Evolutionary conservation across 2,113 vertebrate genomes (phyloP).

Genomic region (Athene cunicularia): DNA sequence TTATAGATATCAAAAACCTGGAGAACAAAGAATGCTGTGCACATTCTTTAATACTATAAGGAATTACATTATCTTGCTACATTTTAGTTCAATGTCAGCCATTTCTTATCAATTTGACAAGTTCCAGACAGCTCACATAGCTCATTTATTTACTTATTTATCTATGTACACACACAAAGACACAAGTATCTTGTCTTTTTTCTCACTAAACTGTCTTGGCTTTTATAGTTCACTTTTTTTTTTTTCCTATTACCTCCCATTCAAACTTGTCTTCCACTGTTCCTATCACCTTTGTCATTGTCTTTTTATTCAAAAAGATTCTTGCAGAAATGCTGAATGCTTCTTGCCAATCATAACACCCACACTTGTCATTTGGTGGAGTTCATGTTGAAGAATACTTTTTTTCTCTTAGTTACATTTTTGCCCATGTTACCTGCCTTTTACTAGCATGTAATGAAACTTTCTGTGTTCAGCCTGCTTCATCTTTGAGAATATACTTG

Average conservation of each 20-base stretch:
- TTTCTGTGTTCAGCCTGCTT: background rate
- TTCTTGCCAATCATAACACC: background rate
- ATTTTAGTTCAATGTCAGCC: background rate
- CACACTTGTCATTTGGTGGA: background rate
- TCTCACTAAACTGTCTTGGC: background rate
- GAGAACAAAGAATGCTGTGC: background rate
- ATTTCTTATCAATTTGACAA: background rate
- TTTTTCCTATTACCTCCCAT: background rate
- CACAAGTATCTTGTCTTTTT: background rate
- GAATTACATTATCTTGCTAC: background rate
- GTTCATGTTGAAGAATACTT: background rate
- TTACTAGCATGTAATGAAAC: background rate
- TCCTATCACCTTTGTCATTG: background rate
- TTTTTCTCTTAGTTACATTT: background rate
- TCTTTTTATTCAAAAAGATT: background rate
- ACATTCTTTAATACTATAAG: background rate
- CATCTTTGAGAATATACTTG: background rate
- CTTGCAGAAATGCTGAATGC: background rate
- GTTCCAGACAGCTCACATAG: background rate
- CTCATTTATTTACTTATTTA: background rate
- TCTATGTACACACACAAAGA: background rate
- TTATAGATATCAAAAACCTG: background rate
- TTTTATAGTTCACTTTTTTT: background rate
- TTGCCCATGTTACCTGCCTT: background rate
- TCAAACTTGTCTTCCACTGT: background rate